phyloP scores from a whole-genome alignment of 92 coral and sea anemone species.

The Zoanthus solanderi region DNA sequence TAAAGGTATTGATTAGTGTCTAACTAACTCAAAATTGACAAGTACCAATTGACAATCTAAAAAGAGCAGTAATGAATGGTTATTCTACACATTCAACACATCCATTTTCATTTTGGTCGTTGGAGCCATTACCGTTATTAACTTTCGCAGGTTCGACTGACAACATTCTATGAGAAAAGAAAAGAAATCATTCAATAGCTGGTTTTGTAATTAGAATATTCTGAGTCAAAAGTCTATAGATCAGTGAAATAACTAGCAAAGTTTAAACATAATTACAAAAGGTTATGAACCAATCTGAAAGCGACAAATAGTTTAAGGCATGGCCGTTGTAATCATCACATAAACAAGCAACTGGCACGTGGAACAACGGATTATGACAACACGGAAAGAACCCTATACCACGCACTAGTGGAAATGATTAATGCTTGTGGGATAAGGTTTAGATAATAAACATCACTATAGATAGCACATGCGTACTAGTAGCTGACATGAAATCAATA shows the following conservation, averaged over 20 bases:
- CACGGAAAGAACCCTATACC: not conserved
- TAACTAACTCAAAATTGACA: no score
- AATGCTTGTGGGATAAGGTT: not conserved
- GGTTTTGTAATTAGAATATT: no score
- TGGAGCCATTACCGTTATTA: not conserved
- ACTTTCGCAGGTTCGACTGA: conserved; percentile 10
- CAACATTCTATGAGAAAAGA: not conserved
- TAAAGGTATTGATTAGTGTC: no score
- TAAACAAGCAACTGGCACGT: not conserved
- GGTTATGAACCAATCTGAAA: no score
- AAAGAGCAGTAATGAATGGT: not conserved
- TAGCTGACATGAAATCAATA: not conserved
- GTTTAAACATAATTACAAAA: no score
- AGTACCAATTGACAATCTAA: no score
- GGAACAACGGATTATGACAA: not conserved
- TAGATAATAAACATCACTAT: no score
- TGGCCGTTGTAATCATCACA: not conserved
- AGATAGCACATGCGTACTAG: no score
- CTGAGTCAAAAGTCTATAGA: no score
- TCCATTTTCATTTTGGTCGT: conserved; percentile 12
- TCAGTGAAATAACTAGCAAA: no score
- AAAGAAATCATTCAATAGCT: not conserved
- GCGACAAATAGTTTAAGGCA: not conserved
- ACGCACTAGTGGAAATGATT: not conserved
- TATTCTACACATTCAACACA: not conserved